Evolutionary conservation across 2,113 vertebrate species (phyloP).

Genomic region (Lophochroa leadbeateri): DNA sequence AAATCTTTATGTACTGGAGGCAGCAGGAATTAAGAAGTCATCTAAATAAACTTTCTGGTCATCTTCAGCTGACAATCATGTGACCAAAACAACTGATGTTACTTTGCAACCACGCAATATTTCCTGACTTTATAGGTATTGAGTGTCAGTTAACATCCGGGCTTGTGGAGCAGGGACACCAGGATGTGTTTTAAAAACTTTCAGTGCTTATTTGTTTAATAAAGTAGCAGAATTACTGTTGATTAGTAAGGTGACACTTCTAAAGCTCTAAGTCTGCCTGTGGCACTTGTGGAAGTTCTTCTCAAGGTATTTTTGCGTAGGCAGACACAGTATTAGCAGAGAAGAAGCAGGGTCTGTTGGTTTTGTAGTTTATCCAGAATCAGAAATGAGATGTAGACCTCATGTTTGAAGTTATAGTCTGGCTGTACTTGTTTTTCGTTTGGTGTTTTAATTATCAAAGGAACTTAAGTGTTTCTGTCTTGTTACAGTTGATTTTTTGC

Average conservation of each 20-base stretch:
- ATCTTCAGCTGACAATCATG: background rate
- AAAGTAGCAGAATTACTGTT: background rate
- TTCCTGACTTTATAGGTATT: background rate
- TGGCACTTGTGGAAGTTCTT: background rate
- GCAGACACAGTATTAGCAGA: background rate
- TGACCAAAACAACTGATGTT: background rate
- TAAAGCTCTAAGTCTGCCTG: background rate
- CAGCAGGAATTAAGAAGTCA: background rate
- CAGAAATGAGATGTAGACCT: background rate
- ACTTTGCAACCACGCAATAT: background rate
- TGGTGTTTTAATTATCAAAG: background rate
- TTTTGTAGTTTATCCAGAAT: background rate
- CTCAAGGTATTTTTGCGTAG: background rate
- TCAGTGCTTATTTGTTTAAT: background rate
- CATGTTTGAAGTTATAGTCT: background rate
- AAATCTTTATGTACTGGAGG: background rate
- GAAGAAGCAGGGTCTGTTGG: background rate
- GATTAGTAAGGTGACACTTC: background rate
- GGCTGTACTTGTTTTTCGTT: background rate
- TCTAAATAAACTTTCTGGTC: background rate
- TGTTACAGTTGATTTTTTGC: background rate
- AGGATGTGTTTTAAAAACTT: background rate
- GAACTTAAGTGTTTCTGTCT: background rate
- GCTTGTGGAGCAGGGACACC: background rate
- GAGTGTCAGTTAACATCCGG: background rate